Conservation (phyloP, 1,140 invertebrate genomes). For the Drosophila repleta region DNA sequence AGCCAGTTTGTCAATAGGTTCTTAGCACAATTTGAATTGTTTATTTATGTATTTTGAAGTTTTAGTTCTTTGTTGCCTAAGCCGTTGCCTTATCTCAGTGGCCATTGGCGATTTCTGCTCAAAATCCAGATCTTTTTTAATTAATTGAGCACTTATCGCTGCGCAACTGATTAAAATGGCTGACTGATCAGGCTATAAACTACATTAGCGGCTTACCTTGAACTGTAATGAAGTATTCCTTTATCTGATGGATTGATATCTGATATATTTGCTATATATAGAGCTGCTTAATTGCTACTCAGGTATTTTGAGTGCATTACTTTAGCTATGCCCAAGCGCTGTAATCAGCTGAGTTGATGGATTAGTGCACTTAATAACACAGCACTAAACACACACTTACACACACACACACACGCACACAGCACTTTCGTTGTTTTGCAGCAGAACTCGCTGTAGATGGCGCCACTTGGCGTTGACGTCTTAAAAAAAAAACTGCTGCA, state of each 20-base stretch:
- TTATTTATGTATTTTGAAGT: conserved; percentile 7
- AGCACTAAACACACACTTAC: conserved; percentile 13
- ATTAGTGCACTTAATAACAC: conserved; percentile 42
- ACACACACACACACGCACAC: conserved; percentile 22
- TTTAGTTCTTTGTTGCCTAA: conserved; percentile 2
- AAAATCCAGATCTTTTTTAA: conserved; percentile 10
- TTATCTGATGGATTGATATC: background rate
- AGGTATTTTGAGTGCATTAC: conserved; percentile 7
- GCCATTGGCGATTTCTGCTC: conserved; percentile 4
- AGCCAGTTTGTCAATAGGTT: conserved; percentile 21
- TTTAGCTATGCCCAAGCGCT: conserved; percentile 12
- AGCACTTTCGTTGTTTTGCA: conserved; percentile 32
- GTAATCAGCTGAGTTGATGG: conserved; percentile 32
- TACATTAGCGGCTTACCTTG: conserved; percentile 4
- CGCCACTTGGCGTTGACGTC: conserved; percentile 22
- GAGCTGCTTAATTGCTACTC: no score
- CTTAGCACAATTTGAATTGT: conserved; percentile 9
- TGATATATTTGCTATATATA: no score
- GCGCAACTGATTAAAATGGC: conserved; percentile 7
- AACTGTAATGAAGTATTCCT: conserved; percentile 15
- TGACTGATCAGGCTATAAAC: background rate
- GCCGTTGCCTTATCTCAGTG: conserved; percentile 11
- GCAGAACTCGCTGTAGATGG: conserved; percentile 18
- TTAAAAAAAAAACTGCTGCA: conserved; percentile 12
- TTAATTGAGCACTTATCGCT: conserved; percentile 59